Evolutionary conservation across 1,140 invertebrate genomes (phyloP), one percentile per base, ranked within the genome.

Genomic region (Hypsibius dujardini): DNA sequence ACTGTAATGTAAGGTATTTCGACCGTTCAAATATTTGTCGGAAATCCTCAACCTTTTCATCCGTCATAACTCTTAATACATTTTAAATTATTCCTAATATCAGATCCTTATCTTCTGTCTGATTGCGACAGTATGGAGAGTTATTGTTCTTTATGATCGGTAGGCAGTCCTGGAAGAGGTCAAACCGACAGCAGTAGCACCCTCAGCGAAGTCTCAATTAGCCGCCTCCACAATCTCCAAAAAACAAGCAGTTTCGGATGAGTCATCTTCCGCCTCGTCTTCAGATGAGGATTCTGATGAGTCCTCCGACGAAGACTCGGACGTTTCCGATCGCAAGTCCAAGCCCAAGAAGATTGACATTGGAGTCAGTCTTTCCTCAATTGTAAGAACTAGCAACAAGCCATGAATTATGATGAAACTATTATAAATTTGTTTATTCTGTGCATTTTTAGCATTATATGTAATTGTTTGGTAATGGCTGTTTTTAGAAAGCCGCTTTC

Each of bases 281-380:
- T 56, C 50, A 7, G 50, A 56, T 56, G 50, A 56, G 50, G n/a
- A n/a, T n/a, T 7, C 7, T n/a, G 62, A 67, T 42, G 62, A 42
- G 12, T 12, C 12, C 12, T 12, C 12, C 62, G 7, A 67, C 45
- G 12, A 7, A 15, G 62, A 67, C 45, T 67, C 62, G 12, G 62
- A 67, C 7, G 12, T 42, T 7, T 12, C 12, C 3, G 12, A 12
- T 3, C 12, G 45, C 3, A 12, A 45, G 62, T 7, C n/a, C 50
- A 67, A 67, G 42, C 3, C 12, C 12, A 67, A 67, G 42, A 67
- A 67, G 62, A 67, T 67, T 15, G 62, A 67, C 42, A 45, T 67
- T 67, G 62, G 62, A 12, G 62, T 67, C 62, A 67, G 62, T 42
- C 62, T 67, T 67, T 67, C 62, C 62, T 12, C 62, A 12, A 67